Percentiles rank a stretch among this genome's conserved stretches.
Conservation (phyloP, 2,797 vertebrate genomes). For the Rhinichthys osculus region DNA sequence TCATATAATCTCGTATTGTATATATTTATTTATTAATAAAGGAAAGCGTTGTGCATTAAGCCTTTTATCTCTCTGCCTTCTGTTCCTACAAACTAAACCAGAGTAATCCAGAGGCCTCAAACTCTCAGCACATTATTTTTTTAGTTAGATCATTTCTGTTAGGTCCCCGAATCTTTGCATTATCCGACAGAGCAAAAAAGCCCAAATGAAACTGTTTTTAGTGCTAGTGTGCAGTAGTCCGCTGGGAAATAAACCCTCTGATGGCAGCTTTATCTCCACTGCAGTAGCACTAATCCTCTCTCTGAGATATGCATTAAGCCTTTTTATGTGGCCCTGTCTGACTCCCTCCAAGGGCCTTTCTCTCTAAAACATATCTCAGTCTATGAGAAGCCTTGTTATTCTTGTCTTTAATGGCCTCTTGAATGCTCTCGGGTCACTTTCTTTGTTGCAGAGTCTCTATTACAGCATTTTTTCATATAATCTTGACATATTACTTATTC, state of each 20-base stretch:
- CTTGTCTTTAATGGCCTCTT: constrained; percentile 12
- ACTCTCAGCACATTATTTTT: constrained; percentile 26
- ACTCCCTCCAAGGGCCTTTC: constrained; percentile 33
- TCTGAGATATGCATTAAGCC: constrained; percentile 49
- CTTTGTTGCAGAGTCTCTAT: constrained; percentile 8
- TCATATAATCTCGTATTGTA: constrained; percentile 32
- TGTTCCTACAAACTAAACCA: constrained; percentile 23
- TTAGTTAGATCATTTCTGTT: constrained; percentile 22
- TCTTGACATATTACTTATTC: constrained; percentile 12
- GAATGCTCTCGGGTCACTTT: constrained; percentile 36
- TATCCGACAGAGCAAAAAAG: constrained; percentile 17
- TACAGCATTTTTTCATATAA: constrained; percentile 45
- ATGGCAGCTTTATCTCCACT: constrained; percentile 55
- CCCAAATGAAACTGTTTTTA: constrained; percentile 39
- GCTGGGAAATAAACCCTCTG: constrained; percentile 36
- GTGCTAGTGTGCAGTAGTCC: constrained; percentile 21
- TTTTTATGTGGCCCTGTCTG: constrained; percentile 43
- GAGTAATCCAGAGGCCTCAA: constrained; percentile 31
- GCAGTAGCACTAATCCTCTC: constrained; percentile 56
- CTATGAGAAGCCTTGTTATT: constrained; percentile 25
- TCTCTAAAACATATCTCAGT: constrained; percentile 29
- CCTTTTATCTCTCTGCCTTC: constrained; percentile 15
- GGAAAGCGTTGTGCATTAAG: constrained; percentile 4
- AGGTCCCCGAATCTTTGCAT: constrained; percentile 34
- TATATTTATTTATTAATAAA: constrained; percentile 1